These are phyloP conservation scores for Eulemur mongoz DNA, from an alignment of 2,797 vertebrate genomes.

Conservation along the genomic window DNA sequence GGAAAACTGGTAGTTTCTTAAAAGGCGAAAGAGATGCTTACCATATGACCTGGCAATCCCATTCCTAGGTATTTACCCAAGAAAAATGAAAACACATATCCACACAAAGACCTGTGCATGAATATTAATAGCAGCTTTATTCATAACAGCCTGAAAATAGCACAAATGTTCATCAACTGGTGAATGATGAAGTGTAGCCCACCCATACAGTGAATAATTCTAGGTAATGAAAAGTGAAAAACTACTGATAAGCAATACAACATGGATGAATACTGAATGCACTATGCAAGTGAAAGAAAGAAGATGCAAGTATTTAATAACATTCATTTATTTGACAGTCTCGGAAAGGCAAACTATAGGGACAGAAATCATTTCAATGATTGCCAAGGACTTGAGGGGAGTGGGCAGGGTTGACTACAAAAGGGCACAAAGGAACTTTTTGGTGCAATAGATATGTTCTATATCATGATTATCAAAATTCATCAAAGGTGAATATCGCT, in stretches of 20 bases:
- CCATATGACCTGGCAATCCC: background rate
- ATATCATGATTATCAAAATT: background rate
- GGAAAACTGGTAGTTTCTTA: background rate
- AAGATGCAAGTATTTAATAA: background rate
- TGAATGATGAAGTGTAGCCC: background rate
- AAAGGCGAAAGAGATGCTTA: background rate
- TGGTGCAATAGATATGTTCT: background rate
- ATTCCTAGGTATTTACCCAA: background rate
- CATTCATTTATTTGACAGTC: background rate
- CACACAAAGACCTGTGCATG: background rate
- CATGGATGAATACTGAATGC: background rate
- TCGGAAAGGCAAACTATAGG: background rate
- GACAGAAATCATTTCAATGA: background rate
- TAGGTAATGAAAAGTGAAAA: background rate
- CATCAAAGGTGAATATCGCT: background rate
- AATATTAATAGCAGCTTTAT: background rate
- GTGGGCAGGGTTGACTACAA: background rate
- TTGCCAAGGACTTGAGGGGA: background rate
- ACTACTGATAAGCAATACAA: background rate
- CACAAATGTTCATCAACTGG: background rate
- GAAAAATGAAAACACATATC: background rate
- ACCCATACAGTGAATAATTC: background rate
- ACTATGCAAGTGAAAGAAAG: background rate
- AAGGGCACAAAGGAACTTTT: background rate
- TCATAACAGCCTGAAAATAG: background rate